Conservation (phyloP, 2,113 vertebrate species). For the Psettodes erumei region DNA sequence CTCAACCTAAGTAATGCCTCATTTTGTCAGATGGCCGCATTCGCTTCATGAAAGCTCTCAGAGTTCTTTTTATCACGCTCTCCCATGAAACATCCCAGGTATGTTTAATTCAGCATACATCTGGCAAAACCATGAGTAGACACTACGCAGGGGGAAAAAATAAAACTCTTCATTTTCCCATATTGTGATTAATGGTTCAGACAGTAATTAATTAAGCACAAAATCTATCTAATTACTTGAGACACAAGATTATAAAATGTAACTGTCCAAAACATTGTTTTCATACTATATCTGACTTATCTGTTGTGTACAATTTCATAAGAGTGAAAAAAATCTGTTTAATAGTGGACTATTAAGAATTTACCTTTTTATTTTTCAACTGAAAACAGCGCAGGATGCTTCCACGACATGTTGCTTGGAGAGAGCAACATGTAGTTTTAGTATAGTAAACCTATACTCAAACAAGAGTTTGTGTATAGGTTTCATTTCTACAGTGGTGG, state of each 20-base stretch:
- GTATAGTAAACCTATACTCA: no score
- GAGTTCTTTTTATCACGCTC: slow-evolving; percentile 19
- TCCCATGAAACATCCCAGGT: background rate
- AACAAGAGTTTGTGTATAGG: no score
- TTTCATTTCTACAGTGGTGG: no score
- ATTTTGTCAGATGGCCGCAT: slow-evolving; percentile 10
- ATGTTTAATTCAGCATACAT: slow-evolving; percentile 2
- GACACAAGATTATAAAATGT: background rate
- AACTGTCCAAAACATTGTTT: background rate
- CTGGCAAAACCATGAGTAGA: background rate
- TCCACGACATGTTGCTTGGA: no score
- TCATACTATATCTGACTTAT: background rate
- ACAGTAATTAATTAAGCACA: no score
- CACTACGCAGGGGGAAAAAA: background rate
- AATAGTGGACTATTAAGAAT: background rate
- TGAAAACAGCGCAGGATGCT: no score
- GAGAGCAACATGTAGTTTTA: no score
- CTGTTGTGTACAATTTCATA: slow-evolving; percentile 2
- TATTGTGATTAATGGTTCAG: slow-evolving; percentile 24
- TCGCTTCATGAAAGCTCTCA: slow-evolving; percentile 22
- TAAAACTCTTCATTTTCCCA: background rate
- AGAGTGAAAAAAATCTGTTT: background rate
- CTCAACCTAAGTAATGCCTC: slow-evolving; percentile 10
- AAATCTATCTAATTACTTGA: no score
- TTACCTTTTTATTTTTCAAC: background rate